Evolutionary conservation across 2,888 invertebrate genomes (phyloP), one percentile per base, ranked within the genome.

Genomic region (Pandemis heparana): DNA sequence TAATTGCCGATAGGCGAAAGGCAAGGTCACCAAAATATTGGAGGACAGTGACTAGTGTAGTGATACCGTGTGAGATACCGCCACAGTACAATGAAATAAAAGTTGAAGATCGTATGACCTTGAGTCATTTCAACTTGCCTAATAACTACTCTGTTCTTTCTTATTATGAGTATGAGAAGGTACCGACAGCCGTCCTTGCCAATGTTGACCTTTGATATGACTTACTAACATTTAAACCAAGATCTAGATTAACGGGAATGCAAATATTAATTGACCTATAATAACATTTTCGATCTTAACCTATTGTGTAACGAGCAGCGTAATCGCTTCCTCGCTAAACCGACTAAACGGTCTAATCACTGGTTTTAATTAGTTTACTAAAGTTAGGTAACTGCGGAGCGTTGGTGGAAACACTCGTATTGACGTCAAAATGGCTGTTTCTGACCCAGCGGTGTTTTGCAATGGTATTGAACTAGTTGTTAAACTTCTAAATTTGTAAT

Each of bases 321-420:
- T 75, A 75, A 76, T 75, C 46, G 67, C 70, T 78, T 77, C 76
- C 76, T 66, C 43, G 60, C 75, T 76, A 61, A 67, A 60, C 75
- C 61, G 64, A 53, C 74, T 77, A 83, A 83, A 79, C 77, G 79
- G 79, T 77, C 79, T 81, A 85, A 85, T 86, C 83, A 86, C 82
- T 81, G 80, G 76, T 70, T 75, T 62, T 75, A 74, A 72, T 68
- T 70, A 68, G 71, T 70, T 75, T 75, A 74, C 51, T 32, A 59
- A 64, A 39, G 64, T 74, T 69, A 70, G 48, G 51, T 70, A 70
- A 74, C 70, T 41, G 51, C 63, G 53, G 48, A 51, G n/a, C 62
- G 51, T 39, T 12, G 39, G 39, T 70, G 16, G 72, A 68, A 74
- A 61, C 61, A 70, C 43, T 70, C 69, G 70, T 46, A 46, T 70